Percentiles rank a stretch among this genome's conserved stretches.
These are phyloP conservation scores for Aphelenchoides bicaudatus DNA, from an alignment of 2,888 invertebrate genomes.

Conservation along the genomic window DNA sequence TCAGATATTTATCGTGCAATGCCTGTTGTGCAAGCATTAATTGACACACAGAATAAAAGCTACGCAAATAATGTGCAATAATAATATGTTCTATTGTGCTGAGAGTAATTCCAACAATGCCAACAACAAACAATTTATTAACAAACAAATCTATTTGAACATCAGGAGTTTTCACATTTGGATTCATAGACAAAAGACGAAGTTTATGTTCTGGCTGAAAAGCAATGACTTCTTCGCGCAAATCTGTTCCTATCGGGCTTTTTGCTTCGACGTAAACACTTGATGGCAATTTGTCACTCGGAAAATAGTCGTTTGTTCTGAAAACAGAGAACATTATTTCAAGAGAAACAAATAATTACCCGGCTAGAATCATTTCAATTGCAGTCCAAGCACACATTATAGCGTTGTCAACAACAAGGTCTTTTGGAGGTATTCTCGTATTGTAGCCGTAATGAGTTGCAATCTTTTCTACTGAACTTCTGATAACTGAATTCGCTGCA, in stretches of 20 bases:
- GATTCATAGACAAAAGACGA: conserved; percentile 25
- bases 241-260: conserved; percentile 34
- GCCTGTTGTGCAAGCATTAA: too few species aligned
- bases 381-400: conserved; percentile 87
- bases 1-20: too few species aligned
- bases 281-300: conserved; percentile 26
- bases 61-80: too few species aligned
- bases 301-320: conserved; percentile 3
- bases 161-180: too few species aligned
- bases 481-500: conserved; percentile 48
- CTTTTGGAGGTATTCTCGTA: conserved; percentile 71
- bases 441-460: conserved; percentile 28
- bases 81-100: too few species aligned
- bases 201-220: neutral
- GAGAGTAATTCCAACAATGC: too few species aligned
- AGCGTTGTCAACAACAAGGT: conserved; percentile 92
- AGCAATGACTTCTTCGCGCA: conserved; percentile 1
- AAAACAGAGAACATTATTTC: neutral
- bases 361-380: conserved; percentile 22
- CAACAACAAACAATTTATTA: too few species aligned
- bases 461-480: conserved; percentile 34
- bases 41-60: too few species aligned
- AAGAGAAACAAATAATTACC: neutral
- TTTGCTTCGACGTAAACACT: conserved; percentile 42
- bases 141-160: too few species aligned